Evolutionary conservation across 1,140 invertebrate species (phyloP).

Genomic region (Zaprionus ghesquierei): DNA sequence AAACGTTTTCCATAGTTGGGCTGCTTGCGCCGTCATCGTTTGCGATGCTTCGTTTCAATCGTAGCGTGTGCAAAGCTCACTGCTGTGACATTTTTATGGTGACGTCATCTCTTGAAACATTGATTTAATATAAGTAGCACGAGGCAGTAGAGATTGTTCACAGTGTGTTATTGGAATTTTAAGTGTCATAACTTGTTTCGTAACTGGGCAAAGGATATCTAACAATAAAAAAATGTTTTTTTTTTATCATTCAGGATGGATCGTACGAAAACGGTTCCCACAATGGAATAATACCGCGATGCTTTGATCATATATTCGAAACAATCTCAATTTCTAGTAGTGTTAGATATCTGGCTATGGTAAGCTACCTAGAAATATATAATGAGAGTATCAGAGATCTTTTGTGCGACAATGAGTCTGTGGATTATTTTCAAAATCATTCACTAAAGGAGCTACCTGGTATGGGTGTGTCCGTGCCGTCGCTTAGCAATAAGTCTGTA

Average conservation of each 20-base stretch:
- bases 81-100: neutral
- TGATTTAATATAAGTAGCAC: too few relatives aligned
- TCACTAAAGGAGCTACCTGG: constrained; percentile 92
- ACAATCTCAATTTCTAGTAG: constrained; percentile 92
- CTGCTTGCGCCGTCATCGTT: too few relatives aligned
- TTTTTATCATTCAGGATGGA: neutral
- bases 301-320: constrained; percentile 96
- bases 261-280: constrained; percentile 29
- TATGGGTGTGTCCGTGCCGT: constrained; percentile 91
- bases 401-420: constrained; percentile 77
- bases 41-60: too few relatives aligned
- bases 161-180: too few relatives aligned
- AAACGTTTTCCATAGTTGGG: too few relatives aligned
- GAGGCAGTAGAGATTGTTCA: too few relatives aligned
- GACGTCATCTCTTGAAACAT: too few relatives aligned
- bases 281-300: constrained; percentile 92
- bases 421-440: constrained; percentile 45
- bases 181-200: too few relatives aligned
- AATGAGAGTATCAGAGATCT: constrained; percentile 94
- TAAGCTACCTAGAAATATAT: constrained; percentile 97
- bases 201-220: too few relatives aligned
- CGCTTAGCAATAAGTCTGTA: constrained; percentile 82
- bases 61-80: neutral
- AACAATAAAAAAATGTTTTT: neutral
- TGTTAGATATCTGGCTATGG: constrained; percentile 92